phyloP scores from a whole-genome alignment of 2,797 vertebrate species.

The Argya squamiceps region DNA sequence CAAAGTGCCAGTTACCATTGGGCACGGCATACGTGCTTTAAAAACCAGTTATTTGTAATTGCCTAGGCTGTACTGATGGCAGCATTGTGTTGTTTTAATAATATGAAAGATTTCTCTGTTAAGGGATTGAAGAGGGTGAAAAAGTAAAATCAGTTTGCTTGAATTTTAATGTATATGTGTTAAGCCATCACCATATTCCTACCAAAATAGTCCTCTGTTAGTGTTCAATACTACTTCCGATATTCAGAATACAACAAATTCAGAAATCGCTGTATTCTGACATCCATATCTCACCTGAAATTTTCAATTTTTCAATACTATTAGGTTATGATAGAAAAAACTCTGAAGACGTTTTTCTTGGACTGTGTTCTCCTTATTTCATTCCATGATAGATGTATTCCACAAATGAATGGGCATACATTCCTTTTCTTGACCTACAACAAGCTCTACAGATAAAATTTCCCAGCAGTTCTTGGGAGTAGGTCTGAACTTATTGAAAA shows the following conservation, averaged over 20 bases:
- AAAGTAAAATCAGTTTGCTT: background rate
- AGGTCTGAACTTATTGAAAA: background rate
- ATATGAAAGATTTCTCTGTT: background rate
- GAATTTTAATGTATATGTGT: background rate
- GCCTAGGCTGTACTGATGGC: background rate
- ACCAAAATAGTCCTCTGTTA: background rate
- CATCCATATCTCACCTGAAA: background rate
- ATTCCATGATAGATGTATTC: background rate
- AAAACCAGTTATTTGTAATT: background rate
- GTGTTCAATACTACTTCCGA: background rate
- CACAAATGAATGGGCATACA: background rate
- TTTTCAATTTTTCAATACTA: background rate
- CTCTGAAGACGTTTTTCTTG: background rate
- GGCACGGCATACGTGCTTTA: background rate
- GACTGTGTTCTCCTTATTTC: background rate
- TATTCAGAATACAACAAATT: background rate
- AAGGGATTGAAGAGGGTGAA: background rate
- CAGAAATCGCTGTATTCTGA: background rate
- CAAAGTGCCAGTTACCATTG: too few relatives aligned
- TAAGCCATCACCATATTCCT: background rate
- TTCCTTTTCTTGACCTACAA: background rate
- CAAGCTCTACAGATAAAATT: background rate
- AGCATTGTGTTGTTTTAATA: too few relatives aligned
- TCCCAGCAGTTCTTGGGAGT: rapidly evolving
- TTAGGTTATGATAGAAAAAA: background rate